Percentiles rank a stretch among this genome's conserved stretches.
Conservation (phyloP, 2,888 invertebrate genomes). For the Timema cristinae region DNA sequence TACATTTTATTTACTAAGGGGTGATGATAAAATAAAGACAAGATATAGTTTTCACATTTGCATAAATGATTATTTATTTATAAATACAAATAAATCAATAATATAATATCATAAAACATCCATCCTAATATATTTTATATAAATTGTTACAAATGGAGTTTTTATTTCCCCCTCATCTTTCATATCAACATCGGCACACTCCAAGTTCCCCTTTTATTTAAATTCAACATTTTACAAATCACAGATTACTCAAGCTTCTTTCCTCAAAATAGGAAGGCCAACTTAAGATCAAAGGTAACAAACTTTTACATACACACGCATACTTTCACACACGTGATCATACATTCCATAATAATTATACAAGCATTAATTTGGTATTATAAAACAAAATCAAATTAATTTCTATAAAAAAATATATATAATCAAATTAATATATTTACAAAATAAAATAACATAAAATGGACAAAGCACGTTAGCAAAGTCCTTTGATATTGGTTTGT, state of each 20-base stretch:
- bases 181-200: background rate
- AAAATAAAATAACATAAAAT: too few species aligned
- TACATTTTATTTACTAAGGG: too few species aligned
- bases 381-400: background rate
- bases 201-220: background rate
- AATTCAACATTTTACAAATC: constrained; percentile 31
- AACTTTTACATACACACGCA: too few species aligned
- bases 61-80: constrained; percentile 29
- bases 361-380: background rate
- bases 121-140: constrained; percentile 27
- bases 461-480: too few species aligned
- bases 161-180: constrained; percentile 15
- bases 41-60: constrained; percentile 12
- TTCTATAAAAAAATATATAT: too few species aligned
- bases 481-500: too few species aligned
- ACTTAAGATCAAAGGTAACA: background rate
- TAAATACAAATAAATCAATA: constrained; percentile 32
- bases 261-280: constrained; percentile 13
- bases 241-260: constrained; percentile 30
- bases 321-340: too few species aligned
- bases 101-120: constrained; percentile 33
- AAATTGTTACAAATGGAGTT: constrained; percentile 33
- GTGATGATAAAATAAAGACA: background rate
- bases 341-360: background rate
- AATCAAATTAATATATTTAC: too few species aligned